Evolutionary conservation across 1,140 invertebrate genomes (phyloP).

Genomic region (Laodelphax striatellus): DNA sequence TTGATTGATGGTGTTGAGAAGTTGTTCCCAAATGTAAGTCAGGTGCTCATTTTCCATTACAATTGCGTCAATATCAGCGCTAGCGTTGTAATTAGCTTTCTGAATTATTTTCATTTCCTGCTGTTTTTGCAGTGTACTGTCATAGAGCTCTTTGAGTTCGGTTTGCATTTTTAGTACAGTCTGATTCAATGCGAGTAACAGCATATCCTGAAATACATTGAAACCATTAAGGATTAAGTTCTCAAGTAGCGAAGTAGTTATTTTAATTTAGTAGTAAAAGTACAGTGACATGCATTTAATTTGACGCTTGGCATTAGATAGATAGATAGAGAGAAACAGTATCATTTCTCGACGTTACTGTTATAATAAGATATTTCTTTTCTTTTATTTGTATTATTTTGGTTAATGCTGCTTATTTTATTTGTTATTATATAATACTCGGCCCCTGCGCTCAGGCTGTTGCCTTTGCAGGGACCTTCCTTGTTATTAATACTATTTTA

Average conservation of each 20-base stretch:
- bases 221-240: not conserved
- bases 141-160: constrained; percentile 35
- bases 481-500: no score
- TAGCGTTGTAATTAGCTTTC: constrained; percentile 41
- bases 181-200: constrained; percentile 37
- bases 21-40: constrained; percentile 56
- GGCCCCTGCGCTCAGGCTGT: no score
- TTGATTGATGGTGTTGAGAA: constrained; percentile 51
- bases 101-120: constrained; percentile 27
- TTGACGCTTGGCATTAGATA: no score
- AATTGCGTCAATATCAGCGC: constrained; percentile 54
- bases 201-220: constrained; percentile 29
- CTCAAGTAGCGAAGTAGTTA: not conserved
- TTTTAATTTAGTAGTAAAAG: no score
- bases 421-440: no score
- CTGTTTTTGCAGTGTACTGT: constrained; percentile 34
- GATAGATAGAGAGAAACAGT: no score
- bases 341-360: no score
- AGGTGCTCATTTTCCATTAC: constrained; percentile 53
- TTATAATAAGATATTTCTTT: no score
- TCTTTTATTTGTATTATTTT: no score
- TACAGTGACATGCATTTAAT: no score
- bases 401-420: no score
- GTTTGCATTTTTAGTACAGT: constrained; percentile 39
- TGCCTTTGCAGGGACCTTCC: no score